These are phyloP conservation scores for Seira musarum DNA, from an alignment of 2,888 invertebrate genomes.

Conservation along the genomic window DNA sequence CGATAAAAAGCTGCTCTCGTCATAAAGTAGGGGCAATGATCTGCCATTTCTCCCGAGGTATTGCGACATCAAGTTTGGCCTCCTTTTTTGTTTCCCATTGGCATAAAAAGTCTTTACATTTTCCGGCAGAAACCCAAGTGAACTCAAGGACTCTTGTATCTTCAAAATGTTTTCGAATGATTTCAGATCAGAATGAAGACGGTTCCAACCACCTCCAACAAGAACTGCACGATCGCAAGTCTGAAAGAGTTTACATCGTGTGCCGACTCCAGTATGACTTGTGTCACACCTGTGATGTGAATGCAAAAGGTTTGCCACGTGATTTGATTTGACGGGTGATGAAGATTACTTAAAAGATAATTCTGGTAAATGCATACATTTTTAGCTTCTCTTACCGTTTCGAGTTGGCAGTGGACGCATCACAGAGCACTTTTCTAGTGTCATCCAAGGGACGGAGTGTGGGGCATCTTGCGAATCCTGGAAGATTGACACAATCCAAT, in stretches of 20 bases:
- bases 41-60: conserved; percentile 14
- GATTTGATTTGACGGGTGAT: too few relatives aligned
- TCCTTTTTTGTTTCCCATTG: conserved; percentile 72
- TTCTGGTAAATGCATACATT: too few relatives aligned
- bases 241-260: conserved; percentile 73
- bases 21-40: conserved; percentile 26
- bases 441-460: conserved; percentile 71
- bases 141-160: conserved; percentile 72
- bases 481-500: conserved; percentile 65
- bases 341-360: too few relatives aligned
- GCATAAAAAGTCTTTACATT: conserved; percentile 75
- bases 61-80: too few relatives aligned
- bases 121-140: conserved; percentile 73
- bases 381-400: conserved; percentile 71
- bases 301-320: not conserved
- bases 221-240: conserved; percentile 74
- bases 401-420: conserved; percentile 73
- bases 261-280: conserved; percentile 66
- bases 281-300: conserved; percentile 68
- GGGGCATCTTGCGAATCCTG: conserved; percentile 73
- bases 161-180: conserved; percentile 71
- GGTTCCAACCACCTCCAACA: conserved; percentile 75
- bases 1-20: conserved; percentile 55
- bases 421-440: conserved; percentile 72
- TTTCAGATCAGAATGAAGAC: conserved; percentile 72